phyloP scores from a whole-genome alignment of 2,888 invertebrate species.

The Meliscaeva auricollis region DNA sequence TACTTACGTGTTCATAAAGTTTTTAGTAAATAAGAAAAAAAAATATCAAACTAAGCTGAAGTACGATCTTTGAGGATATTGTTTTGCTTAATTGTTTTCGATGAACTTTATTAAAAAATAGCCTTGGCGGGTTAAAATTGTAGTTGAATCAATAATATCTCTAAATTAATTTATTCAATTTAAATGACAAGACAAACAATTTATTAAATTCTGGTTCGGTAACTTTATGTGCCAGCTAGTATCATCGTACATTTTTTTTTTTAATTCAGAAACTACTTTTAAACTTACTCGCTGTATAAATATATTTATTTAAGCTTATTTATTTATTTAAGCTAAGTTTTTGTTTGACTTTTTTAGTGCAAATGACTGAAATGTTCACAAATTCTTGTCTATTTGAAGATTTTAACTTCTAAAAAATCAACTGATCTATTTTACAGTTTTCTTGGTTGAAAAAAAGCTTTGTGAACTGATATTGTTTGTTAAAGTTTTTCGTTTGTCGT shows the following conservation, averaged over 20 bases:
- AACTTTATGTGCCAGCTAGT: neutral
- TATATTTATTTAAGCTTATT: too few species aligned
- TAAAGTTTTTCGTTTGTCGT: too few species aligned
- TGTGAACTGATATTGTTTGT: too few species aligned
- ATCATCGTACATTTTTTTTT: constrained; percentile 3
- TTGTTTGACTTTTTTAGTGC: too few species aligned
- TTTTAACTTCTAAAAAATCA: too few species aligned
- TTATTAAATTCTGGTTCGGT: constrained; percentile 13
- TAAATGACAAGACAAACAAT: neutral
- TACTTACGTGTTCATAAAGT: too few species aligned
- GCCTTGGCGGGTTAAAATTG: neutral
- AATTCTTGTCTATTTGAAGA: too few species aligned
- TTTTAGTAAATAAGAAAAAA: too few species aligned
- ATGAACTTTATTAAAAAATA: neutral
- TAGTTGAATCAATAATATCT: neutral
- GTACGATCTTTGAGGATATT: neutral
- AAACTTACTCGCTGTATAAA: neutral
- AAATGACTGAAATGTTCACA: too few species aligned
- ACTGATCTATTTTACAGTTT: too few species aligned
- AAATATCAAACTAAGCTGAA: neutral
- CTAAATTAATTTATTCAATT: constrained; percentile 23
- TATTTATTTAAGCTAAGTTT: too few species aligned
- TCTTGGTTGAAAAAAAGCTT: too few species aligned
- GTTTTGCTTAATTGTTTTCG: neutral
- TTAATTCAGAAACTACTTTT: neutral